Evolutionary conservation across 1,140 invertebrate genomes (phyloP).

Genomic region (Drosophila micromelanica): DNA sequence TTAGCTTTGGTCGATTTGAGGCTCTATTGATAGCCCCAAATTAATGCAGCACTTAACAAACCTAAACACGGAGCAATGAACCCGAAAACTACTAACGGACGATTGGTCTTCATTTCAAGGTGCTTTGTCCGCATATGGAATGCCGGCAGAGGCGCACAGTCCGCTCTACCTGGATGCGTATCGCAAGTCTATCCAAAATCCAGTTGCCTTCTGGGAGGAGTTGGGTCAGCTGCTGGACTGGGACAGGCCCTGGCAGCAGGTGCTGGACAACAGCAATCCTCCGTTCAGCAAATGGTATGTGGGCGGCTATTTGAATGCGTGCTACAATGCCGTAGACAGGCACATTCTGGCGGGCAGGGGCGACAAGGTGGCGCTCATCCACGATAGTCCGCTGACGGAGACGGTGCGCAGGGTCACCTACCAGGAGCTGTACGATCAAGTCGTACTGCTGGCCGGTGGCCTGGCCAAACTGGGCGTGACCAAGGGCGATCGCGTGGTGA

Average conservation of each 20-base stretch:
- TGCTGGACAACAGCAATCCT: conserved; percentile 92
- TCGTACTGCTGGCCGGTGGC: conserved; percentile 91
- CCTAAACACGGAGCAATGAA: conserved; percentile 23
- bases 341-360: conserved; percentile 93
- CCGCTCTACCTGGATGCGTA: conserved; percentile 88
- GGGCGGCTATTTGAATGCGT: conserved; percentile 95
- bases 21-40: conserved; percentile 13
- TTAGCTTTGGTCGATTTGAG: conserved; percentile 24
- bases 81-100: conserved; percentile 19
- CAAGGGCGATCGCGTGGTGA: conserved; percentile 89
- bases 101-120: conserved; percentile 24
- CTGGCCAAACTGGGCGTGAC: conserved; percentile 89
- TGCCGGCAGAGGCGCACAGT: conserved; percentile 68
- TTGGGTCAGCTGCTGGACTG: conserved; percentile 90
- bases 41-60: conserved; percentile 42
- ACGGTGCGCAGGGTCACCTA: conserved; percentile 92
- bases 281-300: conserved; percentile 97
- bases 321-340: conserved; percentile 96
- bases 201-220: conserved; percentile 94
- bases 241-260: conserved; percentile 92
- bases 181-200: conserved; percentile 89
- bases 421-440: conserved; percentile 91
- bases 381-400: conserved; percentile 94
- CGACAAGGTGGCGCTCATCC: conserved; percentile 92
- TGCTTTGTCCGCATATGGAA: conserved; percentile 43